phyloP scores from a whole-genome alignment of 2,113 vertebrate species.

The Rhineura floridana region DNA sequence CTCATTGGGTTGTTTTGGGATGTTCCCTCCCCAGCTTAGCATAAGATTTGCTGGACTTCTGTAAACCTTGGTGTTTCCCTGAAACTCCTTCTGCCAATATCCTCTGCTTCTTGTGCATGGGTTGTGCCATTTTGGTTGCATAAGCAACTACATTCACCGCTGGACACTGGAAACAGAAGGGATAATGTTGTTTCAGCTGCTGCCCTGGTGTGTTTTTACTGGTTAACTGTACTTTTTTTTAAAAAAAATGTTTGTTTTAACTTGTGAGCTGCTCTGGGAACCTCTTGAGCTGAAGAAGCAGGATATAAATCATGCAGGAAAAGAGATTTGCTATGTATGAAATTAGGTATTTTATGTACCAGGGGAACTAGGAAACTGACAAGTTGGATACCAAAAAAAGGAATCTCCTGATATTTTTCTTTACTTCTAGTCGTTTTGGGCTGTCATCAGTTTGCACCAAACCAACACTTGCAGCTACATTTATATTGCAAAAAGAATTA shows the following conservation, averaged over 20 bases:
- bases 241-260: background rate
- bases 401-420: background rate
- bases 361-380: background rate
- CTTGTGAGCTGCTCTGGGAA: background rate
- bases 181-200: background rate
- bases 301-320: background rate
- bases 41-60: too few species aligned
- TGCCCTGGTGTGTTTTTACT: background rate
- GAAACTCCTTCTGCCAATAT: too few species aligned
- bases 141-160: too few species aligned
- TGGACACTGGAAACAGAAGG: too few species aligned
- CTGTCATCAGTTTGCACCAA: background rate
- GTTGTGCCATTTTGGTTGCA: too few species aligned
- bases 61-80: too few species aligned
- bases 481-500: background rate
- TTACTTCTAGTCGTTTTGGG: background rate
- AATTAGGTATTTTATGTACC: background rate
- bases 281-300: background rate
- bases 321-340: background rate
- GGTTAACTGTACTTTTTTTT: background rate
- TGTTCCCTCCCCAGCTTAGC: too few species aligned
- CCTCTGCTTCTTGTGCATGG: too few species aligned
- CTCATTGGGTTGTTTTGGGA: too few species aligned
- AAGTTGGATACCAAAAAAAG: background rate
- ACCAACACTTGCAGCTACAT: too few species aligned